phyloP scores from a whole-genome alignment of 2,797 vertebrate genomes.

The Corythornis leucogaster region DNA sequence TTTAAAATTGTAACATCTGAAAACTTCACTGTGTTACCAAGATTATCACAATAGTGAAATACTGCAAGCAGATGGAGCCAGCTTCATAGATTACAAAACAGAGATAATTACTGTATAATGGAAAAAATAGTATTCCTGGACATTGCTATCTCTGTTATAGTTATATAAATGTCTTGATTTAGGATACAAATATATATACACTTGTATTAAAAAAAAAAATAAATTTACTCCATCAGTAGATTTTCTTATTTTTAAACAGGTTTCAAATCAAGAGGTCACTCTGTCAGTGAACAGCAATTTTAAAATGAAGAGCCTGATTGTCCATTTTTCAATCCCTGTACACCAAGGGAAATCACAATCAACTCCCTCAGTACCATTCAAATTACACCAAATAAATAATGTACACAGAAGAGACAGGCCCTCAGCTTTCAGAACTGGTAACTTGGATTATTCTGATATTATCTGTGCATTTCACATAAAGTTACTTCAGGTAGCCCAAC shows the following conservation, averaged over 20 bases:
- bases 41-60: background rate
- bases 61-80: background rate
- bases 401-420: background rate
- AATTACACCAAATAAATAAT: background rate
- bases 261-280: background rate
- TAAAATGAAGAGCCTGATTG: background rate
- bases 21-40: slow-evolving; percentile 13
- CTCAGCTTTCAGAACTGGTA: background rate
- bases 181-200: background rate
- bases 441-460: background rate
- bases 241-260: background rate
- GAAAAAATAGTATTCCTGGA: background rate
- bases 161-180: background rate
- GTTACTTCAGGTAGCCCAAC: background rate
- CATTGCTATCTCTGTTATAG: background rate
- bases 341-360: background rate
- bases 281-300: background rate
- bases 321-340: background rate
- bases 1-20: background rate
- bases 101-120: background rate
- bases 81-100: background rate
- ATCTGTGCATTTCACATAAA: background rate
- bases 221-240: background rate
- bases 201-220: background rate
- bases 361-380: background rate